Evolutionary conservation across 2,797 vertebrate genomes (phyloP).

Genomic region (Sarcophilus harrisii): DNA sequence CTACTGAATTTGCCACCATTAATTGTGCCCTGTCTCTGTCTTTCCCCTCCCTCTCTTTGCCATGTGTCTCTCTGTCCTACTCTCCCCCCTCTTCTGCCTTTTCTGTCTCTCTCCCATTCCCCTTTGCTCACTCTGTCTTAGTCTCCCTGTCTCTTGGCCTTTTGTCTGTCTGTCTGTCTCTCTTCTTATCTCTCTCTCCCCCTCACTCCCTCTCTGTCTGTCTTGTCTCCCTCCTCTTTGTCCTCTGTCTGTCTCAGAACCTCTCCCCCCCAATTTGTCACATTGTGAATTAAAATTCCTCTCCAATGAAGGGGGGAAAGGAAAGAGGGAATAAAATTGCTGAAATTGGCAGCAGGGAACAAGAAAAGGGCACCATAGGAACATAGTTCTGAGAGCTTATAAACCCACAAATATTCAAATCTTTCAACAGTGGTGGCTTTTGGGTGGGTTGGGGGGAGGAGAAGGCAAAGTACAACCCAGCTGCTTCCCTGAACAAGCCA

Average conservation of each 20-base stretch:
- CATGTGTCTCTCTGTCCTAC: background rate
- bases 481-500: background rate
- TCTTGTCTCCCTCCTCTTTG: background rate
- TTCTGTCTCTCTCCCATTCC: background rate
- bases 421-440: conserved; percentile 13
- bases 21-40: background rate
- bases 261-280: background rate
- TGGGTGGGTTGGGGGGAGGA: background rate
- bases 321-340: conserved; percentile 21
- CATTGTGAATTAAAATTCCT: conserved; percentile 7
- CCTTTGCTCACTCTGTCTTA: background rate
- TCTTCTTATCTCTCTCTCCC: background rate
- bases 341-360: conserved; percentile 1
- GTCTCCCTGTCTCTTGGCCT: no score
- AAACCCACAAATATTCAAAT: conserved; percentile 60
- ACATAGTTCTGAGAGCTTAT: conserved; percentile 28
- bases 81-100: background rate
- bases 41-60: background rate
- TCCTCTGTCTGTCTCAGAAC: background rate
- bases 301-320: background rate
- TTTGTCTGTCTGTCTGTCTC: background rate
- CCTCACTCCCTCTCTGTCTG: background rate
- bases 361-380: background rate
- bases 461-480: background rate
- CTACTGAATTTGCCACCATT: background rate